Evolutionary conservation across 2,888 invertebrate genomes (phyloP), one percentile per base, ranked within the genome.

Genomic region (Ophion costatus): DNA sequence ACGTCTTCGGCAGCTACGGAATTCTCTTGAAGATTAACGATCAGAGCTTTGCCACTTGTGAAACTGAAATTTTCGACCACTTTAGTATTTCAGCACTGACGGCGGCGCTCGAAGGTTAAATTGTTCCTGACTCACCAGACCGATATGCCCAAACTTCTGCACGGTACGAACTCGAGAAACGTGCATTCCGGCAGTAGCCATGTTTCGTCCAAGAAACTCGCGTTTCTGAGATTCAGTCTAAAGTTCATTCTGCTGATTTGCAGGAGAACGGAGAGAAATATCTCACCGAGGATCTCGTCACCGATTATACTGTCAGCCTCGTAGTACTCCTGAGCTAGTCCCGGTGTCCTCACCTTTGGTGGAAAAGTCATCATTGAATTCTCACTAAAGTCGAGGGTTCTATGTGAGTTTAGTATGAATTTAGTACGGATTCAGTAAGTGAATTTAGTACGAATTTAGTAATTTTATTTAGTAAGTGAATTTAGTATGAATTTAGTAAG

Each of bases 1-100:
- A 96, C 96, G 93, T 95, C 95, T 94, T 96, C 96, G 66, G 95
- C 95, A 77, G 95, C 95, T 17, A 96, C 95, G 86, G 96, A 95
- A 89, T 95, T 95, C 63, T 95, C 94, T 87, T 95, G 94, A 51
- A 96, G 94, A 71, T 94, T 94, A 11, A 95, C 94, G 81, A 96
- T 95, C 42, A 96, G 92, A 22, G 96, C 95, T 90, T 95, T 95
- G 51, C 95, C 95, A 86, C 94, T 94, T 6, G 95, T 94, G 91
- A 95, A 95, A 89, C 96, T 96, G 90, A 69, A 92, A 92, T 80
- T 79, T 4, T 22, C 51, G 1, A 1, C 24, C 45, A 29, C 14
- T 75, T 51, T n/a, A 51, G 64, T 71, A 56, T 20, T 51, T 38
- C 56, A 6, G 29, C 59, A 70, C 17, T 51, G 51, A 51, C 14